phyloP scores from a whole-genome alignment of 2,113 vertebrate species.

The human region DNA sequence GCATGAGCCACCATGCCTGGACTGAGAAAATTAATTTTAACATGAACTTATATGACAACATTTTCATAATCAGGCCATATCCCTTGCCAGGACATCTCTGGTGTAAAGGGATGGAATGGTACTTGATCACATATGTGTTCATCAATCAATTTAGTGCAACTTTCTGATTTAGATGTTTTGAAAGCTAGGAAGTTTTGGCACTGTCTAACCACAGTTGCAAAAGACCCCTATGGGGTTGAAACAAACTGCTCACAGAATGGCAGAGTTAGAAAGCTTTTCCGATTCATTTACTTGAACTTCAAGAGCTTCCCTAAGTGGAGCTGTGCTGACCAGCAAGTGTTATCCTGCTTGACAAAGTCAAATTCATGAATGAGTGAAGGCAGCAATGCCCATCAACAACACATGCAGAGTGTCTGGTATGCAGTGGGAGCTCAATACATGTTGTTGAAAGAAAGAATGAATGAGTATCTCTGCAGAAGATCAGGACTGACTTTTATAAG shows the following conservation, averaged over 20 bases:
- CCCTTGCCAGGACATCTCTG: neutral
- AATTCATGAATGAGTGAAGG: rapidly evolving
- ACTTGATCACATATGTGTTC: neutral
- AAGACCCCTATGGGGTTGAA: neutral
- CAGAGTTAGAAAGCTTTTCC: neutral
- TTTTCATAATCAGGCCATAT: too few relatives aligned
- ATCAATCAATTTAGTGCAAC: neutral
- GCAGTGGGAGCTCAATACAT: neutral
- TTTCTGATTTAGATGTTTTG: neutral
- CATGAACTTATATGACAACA: neutral
- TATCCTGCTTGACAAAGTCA: neutral
- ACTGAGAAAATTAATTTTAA: neutral
- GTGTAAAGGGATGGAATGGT: neutral
- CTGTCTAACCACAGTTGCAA: neutral
- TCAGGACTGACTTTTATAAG: neutral
- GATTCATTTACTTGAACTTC: neutral
- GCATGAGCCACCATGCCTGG: too few relatives aligned
- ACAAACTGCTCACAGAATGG: neutral
- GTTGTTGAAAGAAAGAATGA: neutral
- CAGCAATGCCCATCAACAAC: neutral
- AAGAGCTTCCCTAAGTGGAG: neutral
- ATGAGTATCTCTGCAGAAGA: neutral
- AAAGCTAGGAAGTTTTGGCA: neutral
- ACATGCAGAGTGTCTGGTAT: rapidly evolving
- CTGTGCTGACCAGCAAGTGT: too few relatives aligned